Percentiles rank a stretch among this genome's conserved stretches.
phyloP scores from a whole-genome alignment of 2,113 vertebrate species.

The Thymallus thymallus region DNA sequence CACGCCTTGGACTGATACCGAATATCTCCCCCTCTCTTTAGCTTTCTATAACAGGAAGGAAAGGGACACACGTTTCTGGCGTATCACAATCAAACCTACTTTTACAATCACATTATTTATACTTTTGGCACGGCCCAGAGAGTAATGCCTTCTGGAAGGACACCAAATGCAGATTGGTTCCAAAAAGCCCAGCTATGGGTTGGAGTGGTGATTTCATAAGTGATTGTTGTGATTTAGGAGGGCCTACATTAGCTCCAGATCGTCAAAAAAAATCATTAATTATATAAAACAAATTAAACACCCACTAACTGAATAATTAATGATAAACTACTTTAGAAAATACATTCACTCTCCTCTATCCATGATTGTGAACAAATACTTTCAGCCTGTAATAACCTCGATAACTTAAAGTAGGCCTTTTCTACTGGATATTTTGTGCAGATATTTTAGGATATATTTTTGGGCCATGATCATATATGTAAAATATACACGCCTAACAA shows the following conservation, averaged over 20 bases:
- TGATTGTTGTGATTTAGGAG: conserved; percentile 35
- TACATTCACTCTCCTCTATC: too few species aligned
- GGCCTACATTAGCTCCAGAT: conserved; percentile 14
- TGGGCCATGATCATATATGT: too few species aligned
- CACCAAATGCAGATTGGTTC: conserved; percentile 29
- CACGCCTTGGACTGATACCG: conserved; percentile 44
- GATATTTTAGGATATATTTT: too few species aligned
- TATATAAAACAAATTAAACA: background rate
- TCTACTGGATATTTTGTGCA: too few species aligned
- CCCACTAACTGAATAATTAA: too few species aligned
- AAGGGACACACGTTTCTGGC: conserved; percentile 40
- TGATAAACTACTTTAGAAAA: too few species aligned
- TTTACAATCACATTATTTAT: conserved; percentile 23
- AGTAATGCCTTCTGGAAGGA: conserved; percentile 37
- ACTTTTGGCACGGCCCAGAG: conserved; percentile 42
- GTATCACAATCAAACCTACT: conserved; percentile 44
- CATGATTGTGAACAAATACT: too few species aligned
- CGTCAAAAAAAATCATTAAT: conserved; percentile 23
- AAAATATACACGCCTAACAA: too few species aligned
- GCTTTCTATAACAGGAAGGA: conserved; percentile 48
- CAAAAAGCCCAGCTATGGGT: conserved; percentile 6
- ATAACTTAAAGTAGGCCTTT: too few species aligned
- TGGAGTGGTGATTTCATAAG: background rate
- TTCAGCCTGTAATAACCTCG: too few species aligned
- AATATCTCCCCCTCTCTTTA: conserved; percentile 16